These are phyloP conservation scores for Chrysotoxum bicinctum DNA, from an alignment of 2,888 invertebrate genomes.

Conservation along the genomic window DNA sequence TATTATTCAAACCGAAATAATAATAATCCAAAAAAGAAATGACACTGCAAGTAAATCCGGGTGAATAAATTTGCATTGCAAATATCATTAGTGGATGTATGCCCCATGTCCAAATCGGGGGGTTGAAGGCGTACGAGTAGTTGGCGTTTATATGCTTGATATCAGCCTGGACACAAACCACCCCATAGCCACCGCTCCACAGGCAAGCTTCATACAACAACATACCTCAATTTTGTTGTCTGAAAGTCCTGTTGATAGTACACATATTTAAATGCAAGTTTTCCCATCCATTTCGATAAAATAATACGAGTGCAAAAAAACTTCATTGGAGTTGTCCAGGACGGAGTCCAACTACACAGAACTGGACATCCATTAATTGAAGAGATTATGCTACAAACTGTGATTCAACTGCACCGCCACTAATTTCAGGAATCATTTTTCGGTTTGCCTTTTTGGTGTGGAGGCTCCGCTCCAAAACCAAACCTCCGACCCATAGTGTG, in stretches of 20 bases:
- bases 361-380: slow-evolving; percentile 68
- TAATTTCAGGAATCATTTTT: slow-evolving; percentile 60
- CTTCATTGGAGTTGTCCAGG: not conserved
- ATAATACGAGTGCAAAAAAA: not conserved
- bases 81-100: slow-evolving; percentile 54
- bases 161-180: slow-evolving; percentile 24
- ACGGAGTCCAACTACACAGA: slow-evolving; percentile 13
- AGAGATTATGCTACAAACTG: slow-evolving; percentile 68
- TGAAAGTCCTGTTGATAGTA: slow-evolving; percentile 58
- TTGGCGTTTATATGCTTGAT: slow-evolving; percentile 48
- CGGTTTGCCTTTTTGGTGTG: slow-evolving; percentile 34
- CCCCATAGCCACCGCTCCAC: slow-evolving; percentile 5
- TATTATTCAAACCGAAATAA: slow-evolving; percentile 22
- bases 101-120: slow-evolving; percentile 27
- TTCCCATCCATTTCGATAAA: slow-evolving; percentile 24
- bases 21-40: not conserved
- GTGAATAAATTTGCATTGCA: slow-evolving; percentile 56
- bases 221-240: slow-evolving; percentile 20
- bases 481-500: slow-evolving; percentile 8
- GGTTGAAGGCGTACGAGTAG: not conserved
- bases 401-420: slow-evolving; percentile 46
- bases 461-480: not conserved
- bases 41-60: slow-evolving; percentile 16
- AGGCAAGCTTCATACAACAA: not conserved
- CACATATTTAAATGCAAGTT: slow-evolving; percentile 61